Conservation (phyloP, 2,888 invertebrate species). For the Rhodophaea formosa region DNA sequence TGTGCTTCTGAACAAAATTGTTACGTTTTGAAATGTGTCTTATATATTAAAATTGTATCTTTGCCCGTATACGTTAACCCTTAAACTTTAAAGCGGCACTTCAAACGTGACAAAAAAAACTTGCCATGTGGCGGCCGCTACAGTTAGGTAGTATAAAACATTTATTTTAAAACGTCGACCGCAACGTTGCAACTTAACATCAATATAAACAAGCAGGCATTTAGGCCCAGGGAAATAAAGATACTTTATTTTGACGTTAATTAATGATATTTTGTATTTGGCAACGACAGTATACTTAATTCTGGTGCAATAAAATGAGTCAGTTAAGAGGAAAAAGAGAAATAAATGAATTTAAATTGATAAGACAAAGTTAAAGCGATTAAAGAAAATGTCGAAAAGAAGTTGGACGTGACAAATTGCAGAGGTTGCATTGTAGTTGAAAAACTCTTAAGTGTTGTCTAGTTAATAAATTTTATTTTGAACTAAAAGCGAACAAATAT, state of each 20-base stretch:
- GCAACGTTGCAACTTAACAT: slow-evolving; percentile 6
- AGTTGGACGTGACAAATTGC: not conserved
- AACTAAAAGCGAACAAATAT: too few relatives aligned
- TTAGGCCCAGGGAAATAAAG: slow-evolving; percentile 3
- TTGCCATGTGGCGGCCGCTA: slow-evolving; percentile 33
- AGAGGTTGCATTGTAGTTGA: not conserved
- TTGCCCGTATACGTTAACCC: not conserved
- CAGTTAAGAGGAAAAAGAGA: not conserved
- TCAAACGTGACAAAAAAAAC: slow-evolving; percentile 35
- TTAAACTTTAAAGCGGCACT: slow-evolving; percentile 39
- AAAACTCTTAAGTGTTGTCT: too few relatives aligned
- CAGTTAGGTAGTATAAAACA: slow-evolving; percentile 11
- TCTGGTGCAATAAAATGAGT: not conserved
- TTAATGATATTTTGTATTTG: slow-evolving; percentile 1
- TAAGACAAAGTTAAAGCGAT: not conserved
- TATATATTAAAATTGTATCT: too few relatives aligned
- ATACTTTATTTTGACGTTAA: slow-evolving; percentile 10
- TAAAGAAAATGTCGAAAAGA: not conserved
- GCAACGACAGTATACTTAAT: not conserved
- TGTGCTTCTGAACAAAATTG: too few relatives aligned
- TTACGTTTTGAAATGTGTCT: too few relatives aligned
- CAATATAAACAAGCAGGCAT: slow-evolving; percentile 5
- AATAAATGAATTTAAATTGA: not conserved
- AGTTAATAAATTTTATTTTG: too few relatives aligned
- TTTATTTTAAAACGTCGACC: slow-evolving; percentile 14